Evolutionary conservation across 2,888 invertebrate species (phyloP), one percentile per base, ranked within the genome.

Genomic region (Rutpela maculata): DNA sequence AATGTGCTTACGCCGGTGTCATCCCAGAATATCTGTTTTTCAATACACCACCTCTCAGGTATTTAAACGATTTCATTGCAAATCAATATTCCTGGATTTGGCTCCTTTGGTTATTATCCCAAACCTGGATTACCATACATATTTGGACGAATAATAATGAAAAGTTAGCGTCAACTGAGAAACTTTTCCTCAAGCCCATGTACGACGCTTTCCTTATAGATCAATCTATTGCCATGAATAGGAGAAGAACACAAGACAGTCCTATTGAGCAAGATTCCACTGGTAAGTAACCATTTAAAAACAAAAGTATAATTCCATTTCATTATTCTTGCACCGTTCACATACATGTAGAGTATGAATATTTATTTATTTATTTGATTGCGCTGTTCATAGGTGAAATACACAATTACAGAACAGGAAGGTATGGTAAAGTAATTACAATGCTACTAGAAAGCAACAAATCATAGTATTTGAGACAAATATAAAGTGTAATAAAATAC

Each of bases 21-120:
- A 93, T 98, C 78, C 98, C 98, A 0, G 93, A 94, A 86, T 98
- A 98, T 88, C 90, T 99, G 38, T 98, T 97, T 91, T 99, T 97
- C 91, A 95, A 96, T 83, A 95, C 82, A 0, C 89, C 89, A 0
- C 77, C 89, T 85, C 90, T 92, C 26, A 90, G 91, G 77, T 90
- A 90, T 78, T 86, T 94, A 66, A 88, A 88, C 43, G 91, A 92
- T 65, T 93, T 93, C 86, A 87, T 94, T 10, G 88, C 91, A 0
- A 90, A 91, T 17, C 93, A 95, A 87, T 92, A 93, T 86, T 91
- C 93, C 0, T 96, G 96, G 95, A 89, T 96, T 15, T 96, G 96
- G 96, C 85, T 96, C 2, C 83, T 95, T 43, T 96, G 96, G 95
- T 90, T 96, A 85, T 86, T 95, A 1, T 96, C 97, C 0, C 97